phyloP scores from a whole-genome alignment of 1,140 invertebrate species.

The Drosophila carrolli region DNA sequence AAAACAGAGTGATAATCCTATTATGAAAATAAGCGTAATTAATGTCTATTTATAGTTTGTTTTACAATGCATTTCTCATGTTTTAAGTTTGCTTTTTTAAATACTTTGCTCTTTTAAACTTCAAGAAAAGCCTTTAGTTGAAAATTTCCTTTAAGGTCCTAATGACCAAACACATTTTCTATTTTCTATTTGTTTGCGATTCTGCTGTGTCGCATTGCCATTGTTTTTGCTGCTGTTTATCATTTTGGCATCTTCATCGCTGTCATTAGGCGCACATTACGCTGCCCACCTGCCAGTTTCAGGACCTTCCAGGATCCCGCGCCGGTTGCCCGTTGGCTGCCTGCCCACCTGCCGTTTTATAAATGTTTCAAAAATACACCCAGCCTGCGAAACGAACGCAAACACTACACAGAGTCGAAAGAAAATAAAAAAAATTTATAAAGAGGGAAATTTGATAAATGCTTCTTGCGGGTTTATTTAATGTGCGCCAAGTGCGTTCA shows the following conservation, averaged over 20 bases:
- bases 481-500: constrained; percentile 77
- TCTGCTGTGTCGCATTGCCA: constrained; percentile 36
- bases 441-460: constrained; percentile 77
- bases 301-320: constrained; percentile 2
- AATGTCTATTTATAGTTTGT: too few relatives aligned
- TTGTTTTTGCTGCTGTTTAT: constrained; percentile 71
- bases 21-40: too few relatives aligned
- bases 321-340: constrained; percentile 31
- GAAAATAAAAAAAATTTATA: constrained; percentile 50
- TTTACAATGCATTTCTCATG: neutral
- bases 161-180: constrained; percentile 75
- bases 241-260: constrained; percentile 81
- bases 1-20: too few relatives aligned
- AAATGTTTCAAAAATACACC: constrained; percentile 69
- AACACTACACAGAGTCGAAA: constrained; percentile 31
- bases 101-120: neutral
- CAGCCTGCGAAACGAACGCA: constrained; percentile 16
- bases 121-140: neutral
- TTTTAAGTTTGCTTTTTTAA: neutral
- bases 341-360: constrained; percentile 68
- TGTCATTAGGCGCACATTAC: constrained; percentile 78
- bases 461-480: constrained; percentile 77
- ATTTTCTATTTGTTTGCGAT: constrained; percentile 61
- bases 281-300: constrained; percentile 35
- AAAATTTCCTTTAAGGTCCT: constrained; percentile 26